These are phyloP conservation scores for Polyodon spathula DNA, from an alignment of 2,113 vertebrate genomes.

Conservation along the genomic window DNA sequence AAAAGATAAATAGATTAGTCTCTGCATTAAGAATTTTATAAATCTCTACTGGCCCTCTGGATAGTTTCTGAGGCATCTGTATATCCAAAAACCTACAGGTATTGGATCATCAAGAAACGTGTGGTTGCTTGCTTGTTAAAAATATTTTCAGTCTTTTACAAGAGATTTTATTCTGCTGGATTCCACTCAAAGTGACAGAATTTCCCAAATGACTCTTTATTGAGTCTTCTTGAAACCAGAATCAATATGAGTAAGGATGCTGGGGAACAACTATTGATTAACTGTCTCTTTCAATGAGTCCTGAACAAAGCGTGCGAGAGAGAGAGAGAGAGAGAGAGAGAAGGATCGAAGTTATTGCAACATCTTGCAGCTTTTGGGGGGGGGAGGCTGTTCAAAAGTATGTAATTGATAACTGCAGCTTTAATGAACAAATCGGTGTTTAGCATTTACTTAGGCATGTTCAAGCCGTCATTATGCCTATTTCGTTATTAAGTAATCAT, in stretches of 20 bases:
- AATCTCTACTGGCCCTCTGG: background rate
- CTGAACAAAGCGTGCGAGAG: conserved; percentile 3
- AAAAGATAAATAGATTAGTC: too few species aligned
- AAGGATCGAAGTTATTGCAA: too few species aligned
- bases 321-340: background rate
- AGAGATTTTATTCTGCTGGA: conserved; percentile 37
- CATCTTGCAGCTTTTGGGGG: too few species aligned
- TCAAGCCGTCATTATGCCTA: too few species aligned
- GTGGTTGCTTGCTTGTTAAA: conserved; percentile 25
- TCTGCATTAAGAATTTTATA: too few species aligned
- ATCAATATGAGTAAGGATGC: conserved; percentile 51
- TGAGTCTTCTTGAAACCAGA: conserved; percentile 57
- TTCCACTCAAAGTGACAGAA: conserved; percentile 40
- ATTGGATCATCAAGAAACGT: background rate
- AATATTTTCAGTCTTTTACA: conserved; percentile 24
- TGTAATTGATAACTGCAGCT: too few species aligned
- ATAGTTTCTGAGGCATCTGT: conserved; percentile 13
- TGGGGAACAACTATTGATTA: conserved; percentile 50
- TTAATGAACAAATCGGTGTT: too few species aligned
- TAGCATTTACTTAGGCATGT: too few species aligned
- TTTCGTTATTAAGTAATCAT: too few species aligned
- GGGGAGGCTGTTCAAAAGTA: too few species aligned
- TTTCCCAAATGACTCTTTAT: conserved; percentile 54
- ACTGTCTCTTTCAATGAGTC: conserved; percentile 44
- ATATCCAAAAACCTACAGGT: background rate